A percentile compares a stretch with the other conserved stretches of the same genome.
Conservation (phyloP, 1,140 invertebrate species). For the Diuraphis noxia region DNA sequence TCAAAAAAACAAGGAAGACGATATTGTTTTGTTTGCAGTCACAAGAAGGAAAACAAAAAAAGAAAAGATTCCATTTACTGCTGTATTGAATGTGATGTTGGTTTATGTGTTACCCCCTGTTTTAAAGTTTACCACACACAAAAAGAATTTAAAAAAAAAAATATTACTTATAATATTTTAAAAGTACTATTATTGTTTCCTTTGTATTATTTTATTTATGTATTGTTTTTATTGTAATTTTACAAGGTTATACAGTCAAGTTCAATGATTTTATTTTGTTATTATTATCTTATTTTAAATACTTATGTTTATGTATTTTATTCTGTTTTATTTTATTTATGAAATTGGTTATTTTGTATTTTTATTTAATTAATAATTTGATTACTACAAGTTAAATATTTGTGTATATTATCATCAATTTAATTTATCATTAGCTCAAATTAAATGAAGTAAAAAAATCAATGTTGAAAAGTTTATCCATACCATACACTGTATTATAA, state of each 20-base stretch:
- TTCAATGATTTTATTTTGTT: background rate
- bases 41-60: background rate
- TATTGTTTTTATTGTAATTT: background rate
- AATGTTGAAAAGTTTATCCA: background rate
- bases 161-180: background rate
- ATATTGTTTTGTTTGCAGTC: background rate
- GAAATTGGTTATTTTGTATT: background rate
- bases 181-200: background rate
- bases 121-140: conserved; percentile 28
- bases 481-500: background rate
- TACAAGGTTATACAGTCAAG: background rate
- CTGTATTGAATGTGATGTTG: conserved; percentile 38
- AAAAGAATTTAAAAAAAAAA: background rate
- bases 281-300: background rate
- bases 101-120: conserved; percentile 18
- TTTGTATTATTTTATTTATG: background rate
- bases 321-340: background rate
- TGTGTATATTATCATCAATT: background rate
- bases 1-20: background rate
- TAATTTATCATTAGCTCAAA: background rate
- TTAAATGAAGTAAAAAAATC: background rate
- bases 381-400: background rate
- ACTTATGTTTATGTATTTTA: conserved; percentile 1
- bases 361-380: background rate
- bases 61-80: background rate